Evolutionary conservation across 2,113 vertebrate species (phyloP), one percentile per base, ranked within the genome.

Genomic region (Seriola rivoliana): DNA sequence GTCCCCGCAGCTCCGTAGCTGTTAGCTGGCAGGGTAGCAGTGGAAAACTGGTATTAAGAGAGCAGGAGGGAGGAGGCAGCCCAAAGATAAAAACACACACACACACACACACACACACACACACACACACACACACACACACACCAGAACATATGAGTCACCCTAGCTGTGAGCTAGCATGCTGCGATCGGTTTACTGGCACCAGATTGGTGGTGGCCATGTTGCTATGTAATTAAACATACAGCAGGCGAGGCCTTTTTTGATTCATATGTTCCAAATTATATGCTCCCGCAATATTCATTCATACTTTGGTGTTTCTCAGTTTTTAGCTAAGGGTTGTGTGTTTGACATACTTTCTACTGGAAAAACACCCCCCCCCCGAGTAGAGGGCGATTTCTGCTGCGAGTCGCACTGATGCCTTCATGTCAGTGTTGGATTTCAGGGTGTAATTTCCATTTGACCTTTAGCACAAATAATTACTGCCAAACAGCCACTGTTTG

Each of bases 131-230:
- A 77, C 25, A 25, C 25, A 85, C 80, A 73, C 66, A 64, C 78
- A 76, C 84, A 80, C 48, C 84, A 90, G 90, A 92, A 93, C 85
- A 86, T 90, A 93, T 93, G 92, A 93, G 89, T 93, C 92, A 93
- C 77, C 14, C 48, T 42, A 5, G 81, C 83, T 71, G 83, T 55
- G 9, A 76, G 74, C 75, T 52, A 36, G 78, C 62, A 13, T 2
- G 71, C 81, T 21, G 67, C 59, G 3, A 58, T 65, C 16, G 23
- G 40, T 75, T 80, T 75, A 8, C 88, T 89, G 85, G 85, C 90
- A 75, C 59, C 54, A 9, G 32, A 13, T 1, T 12, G 50, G 40
- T 9, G 71, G 84, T 62, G 82, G 84, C 78, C 83, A 36, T 90
- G 92, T 92, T 93, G 91, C 92, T 89, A 90, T 92, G 88, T 89